Evolutionary conservation across 2,113 vertebrate species (phyloP).

Genomic region (Microcebus jonahi): DNA sequence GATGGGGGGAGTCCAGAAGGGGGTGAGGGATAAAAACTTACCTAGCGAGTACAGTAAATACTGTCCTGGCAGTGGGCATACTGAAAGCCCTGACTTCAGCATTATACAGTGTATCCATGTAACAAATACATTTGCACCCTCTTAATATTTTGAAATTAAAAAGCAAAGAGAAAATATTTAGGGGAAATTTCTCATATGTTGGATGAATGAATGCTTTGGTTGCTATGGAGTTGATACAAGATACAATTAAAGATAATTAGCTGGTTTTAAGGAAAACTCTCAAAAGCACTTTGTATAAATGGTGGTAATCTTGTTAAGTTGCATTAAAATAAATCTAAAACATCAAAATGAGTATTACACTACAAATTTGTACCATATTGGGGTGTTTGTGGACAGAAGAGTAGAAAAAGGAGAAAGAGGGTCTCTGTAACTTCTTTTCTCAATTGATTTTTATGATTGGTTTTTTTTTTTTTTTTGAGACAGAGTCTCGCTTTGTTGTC

Average conservation of each 20-base stretch:
- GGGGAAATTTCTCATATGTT: constrained; percentile 11
- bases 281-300: constrained; percentile 72
- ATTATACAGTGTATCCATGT: too few species aligned
- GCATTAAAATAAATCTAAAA: constrained; percentile 54
- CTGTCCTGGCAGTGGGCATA: too few species aligned
- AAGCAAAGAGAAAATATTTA: constrained; percentile 19
- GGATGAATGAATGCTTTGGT: constrained; percentile 43
- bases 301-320: constrained; percentile 75
- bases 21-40: too few species aligned
- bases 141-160: too few species aligned
- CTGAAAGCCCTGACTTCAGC: too few species aligned
- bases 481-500: too few species aligned
- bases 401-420: not conserved
- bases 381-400: not conserved
- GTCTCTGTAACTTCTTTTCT: not conserved
- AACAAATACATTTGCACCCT: too few species aligned
- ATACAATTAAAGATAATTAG: constrained; percentile 77
- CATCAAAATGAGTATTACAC: not conserved
- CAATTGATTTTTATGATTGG: not conserved
- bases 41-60: too few species aligned
- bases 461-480: too few species aligned
- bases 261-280: constrained; percentile 71
- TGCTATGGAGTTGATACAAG: constrained; percentile 61
- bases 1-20: too few species aligned
- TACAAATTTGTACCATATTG: constrained; percentile 14